phyloP scores from a whole-genome alignment of 2,113 vertebrate genomes.

The Pomatorhinus ruficollis region DNA sequence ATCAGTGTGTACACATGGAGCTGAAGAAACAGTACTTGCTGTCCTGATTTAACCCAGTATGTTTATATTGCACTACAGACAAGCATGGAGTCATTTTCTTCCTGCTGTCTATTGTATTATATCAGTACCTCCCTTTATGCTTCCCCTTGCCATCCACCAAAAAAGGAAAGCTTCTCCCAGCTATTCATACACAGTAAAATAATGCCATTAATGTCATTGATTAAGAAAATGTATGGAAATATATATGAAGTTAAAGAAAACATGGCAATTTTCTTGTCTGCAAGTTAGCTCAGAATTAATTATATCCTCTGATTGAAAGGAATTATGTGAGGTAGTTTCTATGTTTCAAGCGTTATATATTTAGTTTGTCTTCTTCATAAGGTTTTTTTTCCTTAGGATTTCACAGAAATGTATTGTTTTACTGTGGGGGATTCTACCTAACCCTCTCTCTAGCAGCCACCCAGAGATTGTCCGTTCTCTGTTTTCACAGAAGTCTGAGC shows the following conservation, averaged over 20 bases:
- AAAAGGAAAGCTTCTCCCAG: not conserved
- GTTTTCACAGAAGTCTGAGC: not conserved
- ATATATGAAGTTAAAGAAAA: not conserved
- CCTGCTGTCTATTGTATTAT: not conserved
- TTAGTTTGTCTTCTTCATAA: not conserved
- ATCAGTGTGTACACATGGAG: not conserved
- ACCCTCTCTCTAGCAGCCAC: not conserved
- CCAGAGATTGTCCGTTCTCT: not conserved
- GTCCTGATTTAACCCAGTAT: not conserved
- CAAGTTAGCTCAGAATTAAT: not conserved
- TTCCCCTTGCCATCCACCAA: not conserved
- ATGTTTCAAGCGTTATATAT: not conserved
- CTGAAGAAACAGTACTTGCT: not conserved
- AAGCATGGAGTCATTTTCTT: accelerated
- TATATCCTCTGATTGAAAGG: not conserved
- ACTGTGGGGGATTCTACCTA: not conserved
- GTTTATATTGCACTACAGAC: not conserved
- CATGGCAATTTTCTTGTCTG: not conserved
- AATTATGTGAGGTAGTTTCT: not conserved
- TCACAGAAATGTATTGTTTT: not conserved
- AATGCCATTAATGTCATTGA: not conserved
- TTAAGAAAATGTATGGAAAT: not conserved
- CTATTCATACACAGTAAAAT: not conserved
- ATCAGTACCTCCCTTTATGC: not conserved
- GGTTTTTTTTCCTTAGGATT: not conserved